These are phyloP conservation scores for Incurvaria masculella DNA, from an alignment of 2,888 invertebrate species.

Conservation along the genomic window DNA sequence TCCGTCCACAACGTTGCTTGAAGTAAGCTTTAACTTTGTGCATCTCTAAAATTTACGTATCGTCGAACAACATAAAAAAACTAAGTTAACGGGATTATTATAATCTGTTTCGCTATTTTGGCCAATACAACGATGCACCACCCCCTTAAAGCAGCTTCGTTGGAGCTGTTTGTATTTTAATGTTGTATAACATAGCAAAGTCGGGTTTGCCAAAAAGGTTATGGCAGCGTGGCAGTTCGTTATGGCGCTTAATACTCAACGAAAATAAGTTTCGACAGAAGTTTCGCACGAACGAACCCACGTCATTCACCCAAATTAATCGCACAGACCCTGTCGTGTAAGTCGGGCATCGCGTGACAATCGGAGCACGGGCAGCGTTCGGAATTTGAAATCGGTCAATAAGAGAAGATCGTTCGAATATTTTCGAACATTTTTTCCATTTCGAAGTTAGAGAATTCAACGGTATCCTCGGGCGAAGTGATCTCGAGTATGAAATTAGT, in stretches of 20 bases:
- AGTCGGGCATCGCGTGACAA: slow-evolving; percentile 24
- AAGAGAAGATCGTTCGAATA: slow-evolving; percentile 8
- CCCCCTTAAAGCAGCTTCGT: background rate
- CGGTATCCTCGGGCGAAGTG: background rate
- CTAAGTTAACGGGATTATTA: too few relatives aligned
- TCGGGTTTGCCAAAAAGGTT: too few relatives aligned
- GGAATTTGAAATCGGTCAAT: slow-evolving; percentile 17
- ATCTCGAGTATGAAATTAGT: slow-evolving; percentile 20
- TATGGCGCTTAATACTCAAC: too few relatives aligned
- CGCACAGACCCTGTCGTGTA: background rate
- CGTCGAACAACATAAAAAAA: too few relatives aligned
- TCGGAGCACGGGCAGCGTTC: slow-evolving; percentile 16
- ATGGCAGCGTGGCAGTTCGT: too few relatives aligned
- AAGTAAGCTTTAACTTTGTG: too few relatives aligned
- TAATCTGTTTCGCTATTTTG: too few relatives aligned
- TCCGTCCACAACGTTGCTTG: too few relatives aligned
- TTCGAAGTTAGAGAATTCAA: slow-evolving; percentile 28
- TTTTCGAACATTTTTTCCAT: slow-evolving; percentile 26
- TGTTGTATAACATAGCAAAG: slow-evolving; percentile 1
- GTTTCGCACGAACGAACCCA: background rate
- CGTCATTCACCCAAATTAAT: too few relatives aligned
- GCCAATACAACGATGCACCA: too few relatives aligned
- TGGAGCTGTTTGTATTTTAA: slow-evolving; percentile 6
- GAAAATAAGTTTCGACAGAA: background rate
- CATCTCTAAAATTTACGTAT: too few relatives aligned